A percentile compares a stretch with the other conserved stretches of the same genome.
These are phyloP conservation scores for Chiroxiphia lanceolata DNA, from an alignment of 2,797 vertebrate genomes.

Conservation along the genomic window DNA sequence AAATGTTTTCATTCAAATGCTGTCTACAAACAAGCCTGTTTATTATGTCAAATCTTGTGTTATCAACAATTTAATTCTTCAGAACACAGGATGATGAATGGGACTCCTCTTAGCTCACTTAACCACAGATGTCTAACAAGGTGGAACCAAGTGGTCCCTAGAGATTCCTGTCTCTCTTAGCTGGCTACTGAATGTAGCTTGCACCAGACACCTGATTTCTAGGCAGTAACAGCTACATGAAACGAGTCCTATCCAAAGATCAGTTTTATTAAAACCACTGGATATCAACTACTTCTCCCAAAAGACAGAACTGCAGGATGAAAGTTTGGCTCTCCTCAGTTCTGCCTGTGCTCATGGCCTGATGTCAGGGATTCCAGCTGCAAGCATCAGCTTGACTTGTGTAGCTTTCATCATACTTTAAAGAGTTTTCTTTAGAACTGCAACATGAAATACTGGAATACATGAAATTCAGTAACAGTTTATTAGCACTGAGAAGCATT, in stretches of 20 bases:
- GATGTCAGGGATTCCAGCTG: neutral
- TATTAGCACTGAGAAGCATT: neutral
- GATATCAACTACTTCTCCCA: neutral
- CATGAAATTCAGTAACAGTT: neutral
- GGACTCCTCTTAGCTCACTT: neutral
- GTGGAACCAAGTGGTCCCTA: neutral
- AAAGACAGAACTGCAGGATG: neutral
- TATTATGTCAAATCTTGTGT: neutral
- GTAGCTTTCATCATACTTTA: slow-evolving; percentile 14
- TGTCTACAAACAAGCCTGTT: neutral
- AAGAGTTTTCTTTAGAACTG: slow-evolving; percentile 21
- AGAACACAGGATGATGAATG: neutral
- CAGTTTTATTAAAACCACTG: neutral
- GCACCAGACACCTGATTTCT: neutral
- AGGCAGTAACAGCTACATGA: neutral
- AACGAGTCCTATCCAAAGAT: neutral
- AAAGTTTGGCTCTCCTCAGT: slow-evolving; percentile 6
- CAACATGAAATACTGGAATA: neutral
- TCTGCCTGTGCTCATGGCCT: neutral
- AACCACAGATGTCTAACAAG: neutral
- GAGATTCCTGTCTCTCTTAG: neutral
- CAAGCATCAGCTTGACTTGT: slow-evolving; percentile 20
- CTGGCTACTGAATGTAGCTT: neutral
- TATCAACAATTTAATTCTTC: neutral
- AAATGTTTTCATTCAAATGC: neutral